These are phyloP conservation scores for Dioctria linearis DNA, from an alignment of 2,888 invertebrate species.

Conservation along the genomic window DNA sequence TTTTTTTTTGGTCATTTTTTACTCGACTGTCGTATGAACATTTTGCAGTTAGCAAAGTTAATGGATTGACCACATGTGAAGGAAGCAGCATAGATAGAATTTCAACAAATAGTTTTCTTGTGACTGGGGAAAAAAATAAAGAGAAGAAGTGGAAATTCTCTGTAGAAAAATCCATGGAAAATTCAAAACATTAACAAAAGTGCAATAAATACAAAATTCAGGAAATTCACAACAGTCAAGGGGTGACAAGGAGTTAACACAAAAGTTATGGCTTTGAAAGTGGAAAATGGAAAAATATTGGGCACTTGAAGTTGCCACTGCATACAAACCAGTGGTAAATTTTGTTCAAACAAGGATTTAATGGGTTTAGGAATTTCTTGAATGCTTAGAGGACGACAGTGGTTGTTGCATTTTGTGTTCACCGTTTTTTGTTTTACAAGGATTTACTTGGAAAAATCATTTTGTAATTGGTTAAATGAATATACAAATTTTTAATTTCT, in stretches of 20 bases:
- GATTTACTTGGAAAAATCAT: neutral
- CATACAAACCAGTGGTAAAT: constrained; percentile 10
- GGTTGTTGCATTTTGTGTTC: neutral
- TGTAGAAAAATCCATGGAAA: neutral
- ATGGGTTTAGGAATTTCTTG: constrained; percentile 24
- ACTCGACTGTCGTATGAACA: neutral
- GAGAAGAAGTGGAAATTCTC: neutral
- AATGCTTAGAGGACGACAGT: constrained; percentile 17
- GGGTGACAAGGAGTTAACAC: neutral
- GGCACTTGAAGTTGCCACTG: constrained; percentile 22
- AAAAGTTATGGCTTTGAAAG: constrained; percentile 15
- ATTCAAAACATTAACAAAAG: constrained; percentile 20
- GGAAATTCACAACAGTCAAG: constrained; percentile 5
- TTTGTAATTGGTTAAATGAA: neutral
- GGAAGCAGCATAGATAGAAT: neutral
- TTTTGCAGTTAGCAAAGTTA: constrained; percentile 18
- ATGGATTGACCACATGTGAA: constrained; percentile 32
- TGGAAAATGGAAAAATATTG: constrained; percentile 26
- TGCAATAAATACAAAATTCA: constrained; percentile 43
- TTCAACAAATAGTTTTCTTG: neutral
- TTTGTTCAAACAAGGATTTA: constrained; percentile 38
- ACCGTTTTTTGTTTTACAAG: neutral
- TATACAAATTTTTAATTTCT: no score
- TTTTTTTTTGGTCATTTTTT: neutral
- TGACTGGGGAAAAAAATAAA: neutral